Percentiles rank a stretch among this genome's conserved stretches.
These are phyloP conservation scores for Lagopus muta DNA, from an alignment of 2,113 vertebrate genomes.

Conservation along the genomic window DNA sequence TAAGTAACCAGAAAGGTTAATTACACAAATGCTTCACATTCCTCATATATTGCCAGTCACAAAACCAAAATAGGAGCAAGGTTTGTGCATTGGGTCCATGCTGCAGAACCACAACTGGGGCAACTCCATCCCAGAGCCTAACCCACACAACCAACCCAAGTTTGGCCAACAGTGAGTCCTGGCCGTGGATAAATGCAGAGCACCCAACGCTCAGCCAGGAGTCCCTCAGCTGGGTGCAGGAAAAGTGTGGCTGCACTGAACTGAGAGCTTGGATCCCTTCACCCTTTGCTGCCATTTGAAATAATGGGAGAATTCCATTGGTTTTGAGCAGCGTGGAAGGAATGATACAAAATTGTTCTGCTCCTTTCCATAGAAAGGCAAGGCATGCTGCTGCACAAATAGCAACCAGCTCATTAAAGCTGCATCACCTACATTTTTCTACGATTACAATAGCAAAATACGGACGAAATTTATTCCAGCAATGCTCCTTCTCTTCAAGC, in stretches of 20 bases:
- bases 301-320: rapidly evolving
- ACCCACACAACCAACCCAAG: rapidly evolving
- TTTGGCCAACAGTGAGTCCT: neutral
- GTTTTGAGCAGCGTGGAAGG: rapidly evolving
- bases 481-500: neutral
- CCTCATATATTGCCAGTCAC: neutral
- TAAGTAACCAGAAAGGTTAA: neutral
- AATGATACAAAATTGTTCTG: rapidly evolving
- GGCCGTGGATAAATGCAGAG: rapidly evolving
- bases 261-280: neutral
- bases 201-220: neutral
- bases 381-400: neutral
- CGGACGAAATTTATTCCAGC: neutral
- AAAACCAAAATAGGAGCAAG: neutral
- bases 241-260: rapidly evolving
- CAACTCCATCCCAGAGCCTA: neutral
- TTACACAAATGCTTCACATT: neutral
- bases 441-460: neutral
- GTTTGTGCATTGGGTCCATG: neutral
- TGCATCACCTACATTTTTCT: neutral
- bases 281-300: neutral
- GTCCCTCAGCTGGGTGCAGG: neutral
- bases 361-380: neutral
- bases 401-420: neutral
- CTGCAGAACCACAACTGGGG: neutral